phyloP scores from a whole-genome alignment of 1,140 invertebrate genomes.

The Calycopis cecrops region DNA sequence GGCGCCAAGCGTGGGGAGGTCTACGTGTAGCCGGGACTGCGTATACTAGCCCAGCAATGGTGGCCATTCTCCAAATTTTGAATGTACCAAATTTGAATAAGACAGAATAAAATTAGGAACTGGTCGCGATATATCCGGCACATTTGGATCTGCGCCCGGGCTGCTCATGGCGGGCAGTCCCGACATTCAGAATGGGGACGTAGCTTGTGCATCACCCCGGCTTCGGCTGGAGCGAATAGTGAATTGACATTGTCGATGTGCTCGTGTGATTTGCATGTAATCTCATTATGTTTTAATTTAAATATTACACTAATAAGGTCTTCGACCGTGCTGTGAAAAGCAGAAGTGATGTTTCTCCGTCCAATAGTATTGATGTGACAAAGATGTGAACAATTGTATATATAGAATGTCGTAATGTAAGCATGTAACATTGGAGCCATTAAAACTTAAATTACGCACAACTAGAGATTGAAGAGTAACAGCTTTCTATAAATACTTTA shows the following conservation, averaged over 20 bases:
- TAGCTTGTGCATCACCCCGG: background rate
- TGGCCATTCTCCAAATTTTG: no score
- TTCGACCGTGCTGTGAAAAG: no score
- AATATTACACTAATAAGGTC: no score
- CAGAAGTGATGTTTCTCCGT: no score
- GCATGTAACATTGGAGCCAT: slow-evolving; percentile 21
- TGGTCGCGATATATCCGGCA: no score
- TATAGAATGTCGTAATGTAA: background rate
- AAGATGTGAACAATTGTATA: slow-evolving; percentile 14
- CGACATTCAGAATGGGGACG: background rate
- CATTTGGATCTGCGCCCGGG: no score
- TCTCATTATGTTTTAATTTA: no score
- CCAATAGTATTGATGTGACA: slow-evolving; percentile 11
- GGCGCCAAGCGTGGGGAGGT: slow-evolving; percentile 75
- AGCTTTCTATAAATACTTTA: slow-evolving; percentile 41
- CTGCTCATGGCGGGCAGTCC: no score
- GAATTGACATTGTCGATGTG: no score
- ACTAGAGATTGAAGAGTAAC: slow-evolving; percentile 53
- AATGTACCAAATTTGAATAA: slow-evolving; percentile 14
- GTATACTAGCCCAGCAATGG: no score
- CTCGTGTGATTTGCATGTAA: no score
- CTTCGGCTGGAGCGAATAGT: slow-evolving; percentile 6
- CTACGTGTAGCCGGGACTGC: slow-evolving; percentile 52
- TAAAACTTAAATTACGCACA: slow-evolving; percentile 39
- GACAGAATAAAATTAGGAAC: no score